phyloP scores from a whole-genome alignment of 2,888 invertebrate species.

The Trachelus tabidus region DNA sequence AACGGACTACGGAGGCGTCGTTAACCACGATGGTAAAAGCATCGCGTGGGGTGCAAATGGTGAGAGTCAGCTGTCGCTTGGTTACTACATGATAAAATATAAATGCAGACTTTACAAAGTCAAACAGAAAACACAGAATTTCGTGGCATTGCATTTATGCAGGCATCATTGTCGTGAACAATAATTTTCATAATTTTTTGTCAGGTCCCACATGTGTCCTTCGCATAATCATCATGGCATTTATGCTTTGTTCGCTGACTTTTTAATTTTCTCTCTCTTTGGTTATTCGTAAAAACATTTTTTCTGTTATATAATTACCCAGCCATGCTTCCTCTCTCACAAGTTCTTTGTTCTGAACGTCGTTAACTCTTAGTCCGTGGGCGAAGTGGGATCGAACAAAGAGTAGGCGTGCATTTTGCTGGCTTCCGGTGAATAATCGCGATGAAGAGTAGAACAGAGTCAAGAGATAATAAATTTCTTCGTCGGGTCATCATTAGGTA shows the following conservation, averaged over 20 bases:
- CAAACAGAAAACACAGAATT: background rate
- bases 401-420: background rate
- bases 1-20: slow-evolving; percentile 21
- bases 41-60: slow-evolving; percentile 27
- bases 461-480: background rate
- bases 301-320: background rate
- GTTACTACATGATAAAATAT: background rate
- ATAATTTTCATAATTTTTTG: background rate
- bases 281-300: background rate
- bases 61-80: slow-evolving; percentile 30
- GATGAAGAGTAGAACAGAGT: background rate
- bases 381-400: background rate
- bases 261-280: background rate
- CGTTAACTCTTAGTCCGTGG: background rate
- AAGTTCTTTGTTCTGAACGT: background rate
- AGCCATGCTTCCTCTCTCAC: background rate
- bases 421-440: background rate
- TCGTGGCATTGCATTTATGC: background rate
- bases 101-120: background rate
- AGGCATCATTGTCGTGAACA: background rate
- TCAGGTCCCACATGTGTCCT: background rate
- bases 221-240: background rate
- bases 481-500: background rate
- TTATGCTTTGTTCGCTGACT: background rate
- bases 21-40: slow-evolving; percentile 23